Evolutionary conservation across 2,113 vertebrate species (phyloP).

Genomic region (Nycticebus coucang): DNA sequence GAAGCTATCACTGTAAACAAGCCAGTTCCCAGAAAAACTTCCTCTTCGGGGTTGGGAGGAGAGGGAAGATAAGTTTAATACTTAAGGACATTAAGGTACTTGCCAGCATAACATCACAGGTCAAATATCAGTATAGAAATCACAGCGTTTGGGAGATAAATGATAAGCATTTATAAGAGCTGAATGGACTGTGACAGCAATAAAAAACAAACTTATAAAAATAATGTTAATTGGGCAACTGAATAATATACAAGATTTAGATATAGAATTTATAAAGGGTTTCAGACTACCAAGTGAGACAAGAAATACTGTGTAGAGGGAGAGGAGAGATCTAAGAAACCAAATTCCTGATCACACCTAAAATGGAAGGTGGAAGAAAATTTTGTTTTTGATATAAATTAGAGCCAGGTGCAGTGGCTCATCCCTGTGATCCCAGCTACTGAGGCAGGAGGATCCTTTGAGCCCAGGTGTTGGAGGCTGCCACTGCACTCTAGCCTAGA

Average conservation of each 20-base stretch:
- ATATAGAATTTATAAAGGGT: neutral
- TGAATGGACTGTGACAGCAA: constrained; percentile 9
- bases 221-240: neutral
- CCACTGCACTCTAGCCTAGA: too few relatives aligned
- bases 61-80: constrained; percentile 31
- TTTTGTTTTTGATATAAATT: neutral
- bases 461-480: too few relatives aligned
- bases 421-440: too few relatives aligned
- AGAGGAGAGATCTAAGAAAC: neutral
- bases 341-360: neutral
- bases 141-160: neutral
- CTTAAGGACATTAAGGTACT: neutral
- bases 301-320: neutral
- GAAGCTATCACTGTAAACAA: neutral
- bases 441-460: too few relatives aligned
- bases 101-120: neutral
- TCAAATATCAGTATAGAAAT: neutral
- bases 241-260: neutral
- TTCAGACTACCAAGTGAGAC: neutral
- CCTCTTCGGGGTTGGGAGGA: neutral
- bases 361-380: neutral
- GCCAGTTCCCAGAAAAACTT: neutral
- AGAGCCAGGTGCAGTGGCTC: too few relatives aligned
- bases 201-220: constrained; percentile 36
- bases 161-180: neutral